phyloP scores from a whole-genome alignment of 37 sponge, comb jelly and placozoan species.

The Lycopodina hypogea region DNA sequence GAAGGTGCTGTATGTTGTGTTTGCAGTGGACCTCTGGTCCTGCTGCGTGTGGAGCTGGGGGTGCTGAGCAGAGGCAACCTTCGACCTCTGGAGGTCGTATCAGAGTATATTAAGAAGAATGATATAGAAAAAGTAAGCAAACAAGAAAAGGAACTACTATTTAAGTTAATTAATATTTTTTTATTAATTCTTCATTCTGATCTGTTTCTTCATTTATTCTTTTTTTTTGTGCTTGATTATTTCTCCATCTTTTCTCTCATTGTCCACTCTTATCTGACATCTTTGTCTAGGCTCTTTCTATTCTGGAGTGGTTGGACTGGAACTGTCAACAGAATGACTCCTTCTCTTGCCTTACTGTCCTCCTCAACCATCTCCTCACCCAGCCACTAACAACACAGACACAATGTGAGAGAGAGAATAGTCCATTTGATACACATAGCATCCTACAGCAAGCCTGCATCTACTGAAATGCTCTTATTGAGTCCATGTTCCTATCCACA shows the following conservation, averaged over 20 bases:
- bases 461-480: not conserved
- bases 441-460: too few species aligned
- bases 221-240: too few species aligned
- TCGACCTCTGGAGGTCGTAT: slow-evolving; percentile 47
- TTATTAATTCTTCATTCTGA: too few species aligned
- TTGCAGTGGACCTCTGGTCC: slow-evolving; percentile 57
- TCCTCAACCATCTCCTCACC: slow-evolving; percentile 58
- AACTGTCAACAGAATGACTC: slow-evolving; percentile 36
- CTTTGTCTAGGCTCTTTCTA: slow-evolving; percentile 31
- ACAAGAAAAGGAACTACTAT: too few species aligned
- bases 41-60: slow-evolving; percentile 62
- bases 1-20: not conserved
- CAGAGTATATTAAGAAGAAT: slow-evolving; percentile 54
- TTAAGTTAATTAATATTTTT: too few species aligned
- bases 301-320: slow-evolving; percentile 49
- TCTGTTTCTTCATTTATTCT: too few species aligned
- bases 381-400: slow-evolving; percentile 51
- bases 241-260: not conserved
- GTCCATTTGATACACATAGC: not conserved
- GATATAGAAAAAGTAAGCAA: slow-evolving; percentile 24
- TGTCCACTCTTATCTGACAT: not conserved
- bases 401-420: slow-evolving; percentile 40
- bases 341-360: slow-evolving; percentile 44
- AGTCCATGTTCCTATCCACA: not conserved
- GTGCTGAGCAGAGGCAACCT: slow-evolving; percentile 57